Conservation (phyloP, 2,113 vertebrate genomes). For the Anseranas semipalmata region DNA sequence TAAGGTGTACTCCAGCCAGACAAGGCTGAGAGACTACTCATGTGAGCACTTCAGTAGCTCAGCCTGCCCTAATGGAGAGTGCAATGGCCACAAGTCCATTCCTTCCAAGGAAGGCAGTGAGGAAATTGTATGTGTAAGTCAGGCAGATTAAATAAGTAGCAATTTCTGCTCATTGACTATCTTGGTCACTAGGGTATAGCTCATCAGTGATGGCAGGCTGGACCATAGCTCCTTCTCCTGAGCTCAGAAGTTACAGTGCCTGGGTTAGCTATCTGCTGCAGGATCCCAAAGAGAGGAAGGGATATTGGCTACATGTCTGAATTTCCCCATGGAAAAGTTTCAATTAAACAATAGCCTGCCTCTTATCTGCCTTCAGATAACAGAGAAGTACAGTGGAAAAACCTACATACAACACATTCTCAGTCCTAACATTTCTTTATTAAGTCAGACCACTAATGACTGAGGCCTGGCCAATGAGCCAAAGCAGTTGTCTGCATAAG, state of each 20-base stretch:
- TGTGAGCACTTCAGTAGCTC: not conserved
- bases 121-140: not conserved
- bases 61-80: rapidly evolving
- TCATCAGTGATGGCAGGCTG: not conserved
- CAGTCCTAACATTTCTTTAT: not conserved
- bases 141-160: not conserved
- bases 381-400: not conserved
- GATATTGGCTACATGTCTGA: not conserved
- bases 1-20: not conserved
- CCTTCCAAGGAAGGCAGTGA: not conserved
- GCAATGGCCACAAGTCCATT: not conserved
- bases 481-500: not conserved
- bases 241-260: not conserved
- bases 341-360: not conserved
- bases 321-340: not conserved
- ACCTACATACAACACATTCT: not conserved
- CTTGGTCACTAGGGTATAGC: not conserved
- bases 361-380: not conserved
- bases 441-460: not conserved
- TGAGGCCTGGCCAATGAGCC: not conserved
- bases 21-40: not conserved
- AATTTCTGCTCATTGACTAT: not conserved
- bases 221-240: not conserved
- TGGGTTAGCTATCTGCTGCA: not conserved
- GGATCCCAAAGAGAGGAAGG: not conserved